Evolutionary conservation across 2,113 vertebrate genomes (phyloP).

Genomic region (Pelobates fuscus): DNA sequence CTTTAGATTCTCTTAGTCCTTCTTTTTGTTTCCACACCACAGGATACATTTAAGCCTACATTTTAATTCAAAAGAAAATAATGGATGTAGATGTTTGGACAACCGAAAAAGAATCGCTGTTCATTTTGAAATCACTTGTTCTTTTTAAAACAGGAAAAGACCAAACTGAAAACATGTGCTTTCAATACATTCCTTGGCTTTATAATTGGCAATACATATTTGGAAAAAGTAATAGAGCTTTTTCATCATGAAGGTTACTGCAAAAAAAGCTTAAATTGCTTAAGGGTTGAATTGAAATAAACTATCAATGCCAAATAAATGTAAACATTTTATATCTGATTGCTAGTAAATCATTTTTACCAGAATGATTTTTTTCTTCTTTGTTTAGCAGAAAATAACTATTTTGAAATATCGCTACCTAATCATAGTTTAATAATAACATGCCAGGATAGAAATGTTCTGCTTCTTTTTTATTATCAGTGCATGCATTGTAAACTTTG

Average conservation of each 20-base stretch:
- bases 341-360: slow-evolving; percentile 8
- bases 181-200: not conserved
- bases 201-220: slow-evolving; percentile 2
- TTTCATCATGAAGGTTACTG: slow-evolving; percentile 3
- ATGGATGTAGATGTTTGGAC: too few species aligned
- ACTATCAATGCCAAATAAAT: slow-evolving; percentile 10
- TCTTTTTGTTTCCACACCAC: too few species aligned
- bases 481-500: not conserved
- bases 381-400: slow-evolving; percentile 4
- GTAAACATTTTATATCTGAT: slow-evolving; percentile 25
- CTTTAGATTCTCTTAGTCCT: too few species aligned
- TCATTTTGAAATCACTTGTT: not conserved
- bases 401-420: slow-evolving; percentile 15
- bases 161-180: slow-evolving; percentile 7
- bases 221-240: slow-evolving; percentile 9
- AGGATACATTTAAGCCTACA: too few species aligned
- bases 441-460: not conserved
- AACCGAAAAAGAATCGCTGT: not conserved
- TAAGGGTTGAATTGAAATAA: slow-evolving; percentile 14
- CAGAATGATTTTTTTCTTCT: slow-evolving; percentile 2
- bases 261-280: slow-evolving; percentile 25
- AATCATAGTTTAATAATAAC: slow-evolving; percentile 32
- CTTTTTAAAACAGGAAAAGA: not conserved
- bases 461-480: not conserved
- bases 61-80: too few species aligned